Evolutionary conservation across 2,888 invertebrate genomes (phyloP), one percentile per base, ranked within the genome.

Genomic region (Yponomeuta sedellus): DNA sequence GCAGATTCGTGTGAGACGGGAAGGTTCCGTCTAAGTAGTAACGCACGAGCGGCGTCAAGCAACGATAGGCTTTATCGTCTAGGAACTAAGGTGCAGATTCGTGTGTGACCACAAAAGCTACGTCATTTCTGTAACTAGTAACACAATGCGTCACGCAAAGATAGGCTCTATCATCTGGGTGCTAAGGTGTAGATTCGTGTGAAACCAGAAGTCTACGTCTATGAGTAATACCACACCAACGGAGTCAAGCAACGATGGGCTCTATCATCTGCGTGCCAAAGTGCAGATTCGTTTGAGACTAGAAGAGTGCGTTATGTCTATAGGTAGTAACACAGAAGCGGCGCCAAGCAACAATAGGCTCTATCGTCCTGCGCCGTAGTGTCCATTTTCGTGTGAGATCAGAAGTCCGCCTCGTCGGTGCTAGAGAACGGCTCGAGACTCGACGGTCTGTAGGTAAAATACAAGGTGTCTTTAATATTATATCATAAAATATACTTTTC

Each of bases 371-470:
- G n/a, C 0, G 19, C 34, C 34, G 10, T 10, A 62, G 62, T 5
- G 62, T 39, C 8, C 34, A 39, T 16, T 10, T 34, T 39, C 34
- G 62, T 16, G 62, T 34, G 61, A 28, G 28, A 61, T 61, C 61
- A 61, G 61, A 61, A 61, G 61, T 61, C 61, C 16, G 61, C 61
- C 34, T 34, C 61, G 34, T 61, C 61, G 11, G 25, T 28, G n/a
- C 61, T 61, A 16, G 22, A 34, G 28, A 34, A 25, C 10, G 28
- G 61, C n/a, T 34, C 28, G 20, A 34, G 25, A 16, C 44, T 25
- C 25, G 34, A 34, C 61, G 16, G 61, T 28, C 28, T 61, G 61
- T 61, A 6, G 25, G 5, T 11, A 10, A 25, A 61, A 61, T 1
- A 61, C 12, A 20, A 20, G 22, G 5, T 34, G 11, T 19, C 11